Evolutionary conservation across 2,113 vertebrate species (phyloP).

Genomic region (Dipodomys stephensi): DNA sequence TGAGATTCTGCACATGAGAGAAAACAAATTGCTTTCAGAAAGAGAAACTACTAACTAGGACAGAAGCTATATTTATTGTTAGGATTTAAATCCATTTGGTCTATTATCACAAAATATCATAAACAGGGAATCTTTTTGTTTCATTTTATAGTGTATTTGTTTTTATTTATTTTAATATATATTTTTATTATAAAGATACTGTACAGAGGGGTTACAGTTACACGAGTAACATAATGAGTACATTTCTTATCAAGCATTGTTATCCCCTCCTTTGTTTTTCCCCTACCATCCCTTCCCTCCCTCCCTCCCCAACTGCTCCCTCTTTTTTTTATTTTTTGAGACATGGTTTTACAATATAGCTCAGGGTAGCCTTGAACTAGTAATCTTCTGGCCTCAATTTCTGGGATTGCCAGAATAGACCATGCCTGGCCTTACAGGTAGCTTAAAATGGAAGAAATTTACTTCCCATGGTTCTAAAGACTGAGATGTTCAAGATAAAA

Average conservation of each 20-base stretch:
- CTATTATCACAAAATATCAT: not conserved
- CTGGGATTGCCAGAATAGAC: not conserved
- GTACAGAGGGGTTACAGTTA: too few relatives aligned
- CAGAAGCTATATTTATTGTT: slow-evolving; percentile 36
- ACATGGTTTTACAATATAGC: not conserved
- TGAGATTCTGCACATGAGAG: not conserved
- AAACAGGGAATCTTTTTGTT: not conserved
- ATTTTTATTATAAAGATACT: too few relatives aligned
- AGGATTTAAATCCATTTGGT: not conserved
- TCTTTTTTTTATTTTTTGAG: not conserved
- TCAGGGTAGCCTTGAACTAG: not conserved
- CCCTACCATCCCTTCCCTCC: too few relatives aligned
- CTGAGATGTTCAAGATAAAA: not conserved
- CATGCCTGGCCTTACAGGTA: not conserved
- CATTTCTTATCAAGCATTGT: too few relatives aligned
- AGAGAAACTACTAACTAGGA: not conserved
- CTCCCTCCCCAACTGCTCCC: too few relatives aligned
- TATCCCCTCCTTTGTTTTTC: too few relatives aligned
- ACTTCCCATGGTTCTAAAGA: not conserved
- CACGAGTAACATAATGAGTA: too few relatives aligned
- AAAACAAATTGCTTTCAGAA: not conserved
- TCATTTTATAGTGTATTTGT: not conserved
- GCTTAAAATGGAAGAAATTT: not conserved
- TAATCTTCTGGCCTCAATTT: not conserved
- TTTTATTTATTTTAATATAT: too few relatives aligned